These are phyloP conservation scores for Agonopterix alstromeriana DNA, from an alignment of 2,888 invertebrate genomes.

Conservation along the genomic window DNA sequence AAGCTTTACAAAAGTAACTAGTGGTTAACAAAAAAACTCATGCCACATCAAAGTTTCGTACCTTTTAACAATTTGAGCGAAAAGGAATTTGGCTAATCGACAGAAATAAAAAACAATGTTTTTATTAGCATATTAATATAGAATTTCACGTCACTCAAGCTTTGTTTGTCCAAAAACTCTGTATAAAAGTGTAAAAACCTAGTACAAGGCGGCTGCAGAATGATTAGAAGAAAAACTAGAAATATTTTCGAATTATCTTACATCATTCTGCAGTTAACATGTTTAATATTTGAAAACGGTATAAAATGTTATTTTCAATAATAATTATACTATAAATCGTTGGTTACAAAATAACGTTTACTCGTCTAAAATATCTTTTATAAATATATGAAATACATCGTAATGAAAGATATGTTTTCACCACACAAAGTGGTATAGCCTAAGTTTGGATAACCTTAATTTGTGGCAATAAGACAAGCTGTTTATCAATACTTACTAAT, in stretches of 20 bases:
- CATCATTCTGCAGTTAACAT: too few species aligned
- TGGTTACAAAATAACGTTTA: too few species aligned
- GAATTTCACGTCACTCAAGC: constrained; percentile 53
- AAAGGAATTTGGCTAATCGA: constrained; percentile 7
- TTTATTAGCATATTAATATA: constrained; percentile 62
- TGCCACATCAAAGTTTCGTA: constrained; percentile 42
- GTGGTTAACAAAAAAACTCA: constrained; percentile 33
- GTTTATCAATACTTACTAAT: too few species aligned
- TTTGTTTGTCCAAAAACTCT: constrained; percentile 25
- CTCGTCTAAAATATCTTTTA: too few species aligned
- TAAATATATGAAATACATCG: too few species aligned
- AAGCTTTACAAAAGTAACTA: constrained; percentile 9
- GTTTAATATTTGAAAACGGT: too few species aligned
- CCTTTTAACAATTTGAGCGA: constrained; percentile 19
- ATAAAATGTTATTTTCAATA: too few species aligned
- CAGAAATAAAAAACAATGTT: constrained; percentile 30
- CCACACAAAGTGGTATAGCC: too few species aligned
- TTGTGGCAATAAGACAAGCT: too few species aligned
- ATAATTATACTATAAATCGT: too few species aligned
- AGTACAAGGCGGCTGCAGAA: neutral
- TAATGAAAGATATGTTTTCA: too few species aligned
- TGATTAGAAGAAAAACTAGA: neutral
- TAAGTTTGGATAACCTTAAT: too few species aligned
- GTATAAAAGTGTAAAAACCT: constrained; percentile 37
- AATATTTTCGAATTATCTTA: neutral